These are phyloP conservation scores for Haliclona indistincta DNA, from an alignment of 37 sponge, comb jelly and placozoan genomes.

Conservation along the genomic window DNA sequence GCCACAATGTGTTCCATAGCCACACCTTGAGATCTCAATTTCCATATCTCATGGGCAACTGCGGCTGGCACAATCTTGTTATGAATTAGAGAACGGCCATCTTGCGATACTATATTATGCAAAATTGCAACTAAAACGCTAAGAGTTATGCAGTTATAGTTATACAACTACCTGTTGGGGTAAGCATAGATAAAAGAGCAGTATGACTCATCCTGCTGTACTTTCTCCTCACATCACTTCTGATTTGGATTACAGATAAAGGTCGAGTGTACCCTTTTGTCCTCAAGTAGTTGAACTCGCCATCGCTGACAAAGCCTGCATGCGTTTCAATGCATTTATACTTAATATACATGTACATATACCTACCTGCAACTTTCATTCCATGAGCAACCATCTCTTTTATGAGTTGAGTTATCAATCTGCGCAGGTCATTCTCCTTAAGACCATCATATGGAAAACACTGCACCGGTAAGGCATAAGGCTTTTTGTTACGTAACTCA, in stretches of 20 bases:
- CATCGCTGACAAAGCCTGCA: slow-evolving; percentile 35
- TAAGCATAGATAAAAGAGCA: neutral
- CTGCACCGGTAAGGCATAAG: too few relatives aligned
- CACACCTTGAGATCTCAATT: too few relatives aligned
- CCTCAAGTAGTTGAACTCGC: too few relatives aligned
- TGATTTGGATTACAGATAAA: slow-evolving; percentile 22
- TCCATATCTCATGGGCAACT: too few relatives aligned
- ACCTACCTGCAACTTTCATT: slow-evolving; percentile 31
- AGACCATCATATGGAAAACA: slow-evolving; percentile 40
- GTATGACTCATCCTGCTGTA: neutral
- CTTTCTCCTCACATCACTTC: neutral
- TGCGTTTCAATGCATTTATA: neutral
- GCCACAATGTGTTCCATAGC: too few relatives aligned
- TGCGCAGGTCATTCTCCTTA: slow-evolving; percentile 14
- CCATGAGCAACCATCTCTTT: slow-evolving; percentile 8
- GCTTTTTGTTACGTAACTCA: slow-evolving; percentile 21
- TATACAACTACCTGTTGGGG: slow-evolving; percentile 5
- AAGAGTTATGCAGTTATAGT: too few relatives aligned
- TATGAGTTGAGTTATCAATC: neutral
- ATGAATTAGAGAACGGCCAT: too few relatives aligned
- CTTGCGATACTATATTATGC: too few relatives aligned
- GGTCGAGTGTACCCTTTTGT: slow-evolving; percentile 34
- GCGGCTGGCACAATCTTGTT: too few relatives aligned
- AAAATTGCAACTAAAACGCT: too few relatives aligned
- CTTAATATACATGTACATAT: neutral